These are phyloP conservation scores for Caenorhabditis sp. DNA, from an alignment of 2,888 invertebrate genomes.

Conservation along the genomic window DNA sequence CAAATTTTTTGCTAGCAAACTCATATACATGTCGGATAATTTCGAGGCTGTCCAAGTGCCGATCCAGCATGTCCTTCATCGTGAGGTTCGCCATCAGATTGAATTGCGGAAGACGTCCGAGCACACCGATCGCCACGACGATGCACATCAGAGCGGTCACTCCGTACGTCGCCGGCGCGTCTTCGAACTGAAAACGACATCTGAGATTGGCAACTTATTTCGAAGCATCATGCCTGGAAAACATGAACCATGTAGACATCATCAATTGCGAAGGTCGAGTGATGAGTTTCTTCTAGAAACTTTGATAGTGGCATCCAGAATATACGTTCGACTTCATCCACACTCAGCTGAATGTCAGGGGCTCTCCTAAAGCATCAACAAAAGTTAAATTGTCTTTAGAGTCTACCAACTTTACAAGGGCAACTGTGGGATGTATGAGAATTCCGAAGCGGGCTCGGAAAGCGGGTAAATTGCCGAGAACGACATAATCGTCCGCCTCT, in stretches of 20 bases:
- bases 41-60: slow-evolving; percentile 14
- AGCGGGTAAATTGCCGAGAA: slow-evolving; percentile 62
- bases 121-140: slow-evolving; percentile 58
- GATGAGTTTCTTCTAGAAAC: slow-evolving; percentile 50
- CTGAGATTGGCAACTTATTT: no score
- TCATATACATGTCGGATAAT: slow-evolving; percentile 44
- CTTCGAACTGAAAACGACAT: slow-evolving; percentile 55
- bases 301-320: slow-evolving; percentile 59
- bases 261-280: slow-evolving; percentile 44
- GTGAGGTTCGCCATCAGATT: slow-evolving; percentile 44
- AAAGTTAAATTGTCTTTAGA: background rate
- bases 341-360: slow-evolving; percentile 25
- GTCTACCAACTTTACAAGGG: slow-evolving; percentile 43
- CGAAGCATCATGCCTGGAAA: slow-evolving; percentile 31
- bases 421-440: slow-evolving; percentile 64
- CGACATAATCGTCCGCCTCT: slow-evolving; percentile 52
- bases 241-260: slow-evolving; percentile 54
- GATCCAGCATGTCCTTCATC: slow-evolving; percentile 11
- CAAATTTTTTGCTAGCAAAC: slow-evolving; percentile 11
- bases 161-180: slow-evolving; percentile 58
- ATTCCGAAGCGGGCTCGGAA: slow-evolving; percentile 63
- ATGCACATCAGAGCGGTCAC: slow-evolving; percentile 63
- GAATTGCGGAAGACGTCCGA: slow-evolving; percentile 43
- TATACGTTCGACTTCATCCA: slow-evolving; percentile 47
- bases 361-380: slow-evolving; percentile 29